Evolutionary conservation across 30 jellyfish, hydroid and myxozoan genomes (phyloP), one percentile per base, ranked within the genome.

Genomic region (Sanderia malayensis): DNA sequence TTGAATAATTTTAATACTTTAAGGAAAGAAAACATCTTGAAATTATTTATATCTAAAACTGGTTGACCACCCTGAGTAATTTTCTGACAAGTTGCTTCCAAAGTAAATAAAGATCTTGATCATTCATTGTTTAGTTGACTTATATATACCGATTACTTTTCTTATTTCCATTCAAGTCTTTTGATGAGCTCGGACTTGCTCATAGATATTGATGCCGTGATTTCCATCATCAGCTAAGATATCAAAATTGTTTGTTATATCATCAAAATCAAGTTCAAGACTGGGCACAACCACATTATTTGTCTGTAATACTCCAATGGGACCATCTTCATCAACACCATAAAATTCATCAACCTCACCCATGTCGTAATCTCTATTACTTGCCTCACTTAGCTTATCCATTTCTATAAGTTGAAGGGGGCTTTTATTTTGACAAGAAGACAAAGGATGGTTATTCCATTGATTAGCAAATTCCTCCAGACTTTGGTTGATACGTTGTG

Each of bases 251-350:
- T 57, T 57, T 18, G 69, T 10, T 57, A 57, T 57, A 2, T 57
- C 69, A 15, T 57, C 69, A 57, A 57, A 17, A 10, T 57, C 69
- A 57, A 57, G 31, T 25, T 57, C 69, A 57, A 57, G 69, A 57
- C 31, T 57, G 69, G 69, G 69, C 69, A 57, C 69, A 57, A 57
- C 69, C 69, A 57, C 69, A 57, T 57, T 57, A 57, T 57, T 57
- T 57, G 69, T 57, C 69, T 57, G 69, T 57, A 57, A 57, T 57
- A 15, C 69, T 19, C 69, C 69, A 57, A 22, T 13, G 0, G 69
- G 69, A 57, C 69, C 69, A 57, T 57, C 17, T 13, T 57, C 69
- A 57, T 57, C 69, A 57, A 57, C 69, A 57, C 69, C 69, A 57
- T 57, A 57, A 57, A 57, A 57, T 25, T 57, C 69, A 57, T 28